These are phyloP conservation scores for Conus ventricosus DNA, from an alignment of 1,140 invertebrate species.

Conservation along the genomic window DNA sequence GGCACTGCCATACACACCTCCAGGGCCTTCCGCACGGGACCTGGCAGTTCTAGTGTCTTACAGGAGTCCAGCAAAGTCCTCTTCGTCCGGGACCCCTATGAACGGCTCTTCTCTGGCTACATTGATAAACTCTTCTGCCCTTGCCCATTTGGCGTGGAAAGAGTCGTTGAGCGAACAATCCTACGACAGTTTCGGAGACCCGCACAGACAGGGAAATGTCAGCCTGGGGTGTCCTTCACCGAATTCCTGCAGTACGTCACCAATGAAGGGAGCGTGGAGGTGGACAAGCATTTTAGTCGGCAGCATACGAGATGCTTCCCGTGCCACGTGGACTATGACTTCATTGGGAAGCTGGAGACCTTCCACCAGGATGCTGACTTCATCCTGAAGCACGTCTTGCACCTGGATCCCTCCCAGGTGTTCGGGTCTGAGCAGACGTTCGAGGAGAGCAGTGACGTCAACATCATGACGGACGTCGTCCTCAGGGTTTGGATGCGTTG, in stretches of 20 bases:
- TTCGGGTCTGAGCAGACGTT: background rate
- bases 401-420: background rate
- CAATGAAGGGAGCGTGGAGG: background rate
- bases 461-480: background rate
- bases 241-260: slow-evolving; percentile 18
- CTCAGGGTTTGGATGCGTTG: background rate
- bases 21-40: background rate
- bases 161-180: background rate
- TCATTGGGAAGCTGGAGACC: slow-evolving; percentile 39
- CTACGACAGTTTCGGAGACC: background rate
- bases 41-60: background rate
- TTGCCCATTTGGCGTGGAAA: background rate
- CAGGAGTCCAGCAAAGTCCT: slow-evolving; percentile 8
- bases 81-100: slow-evolving; percentile 28
- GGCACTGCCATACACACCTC: background rate
- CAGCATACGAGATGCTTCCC: background rate
- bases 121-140: slow-evolving; percentile 22
- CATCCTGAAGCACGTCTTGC: background rate
- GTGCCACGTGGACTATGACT: slow-evolving; percentile 1
- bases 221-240: background rate
- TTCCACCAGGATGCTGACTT: slow-evolving; percentile 27
- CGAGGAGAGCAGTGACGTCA: slow-evolving; percentile 1
- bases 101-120: slow-evolving; percentile 21
- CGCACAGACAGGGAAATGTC: too few relatives aligned
- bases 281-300: background rate